Conservation (phyloP, 2,888 invertebrate genomes). For the Chamaedrilus cognettii region DNA sequence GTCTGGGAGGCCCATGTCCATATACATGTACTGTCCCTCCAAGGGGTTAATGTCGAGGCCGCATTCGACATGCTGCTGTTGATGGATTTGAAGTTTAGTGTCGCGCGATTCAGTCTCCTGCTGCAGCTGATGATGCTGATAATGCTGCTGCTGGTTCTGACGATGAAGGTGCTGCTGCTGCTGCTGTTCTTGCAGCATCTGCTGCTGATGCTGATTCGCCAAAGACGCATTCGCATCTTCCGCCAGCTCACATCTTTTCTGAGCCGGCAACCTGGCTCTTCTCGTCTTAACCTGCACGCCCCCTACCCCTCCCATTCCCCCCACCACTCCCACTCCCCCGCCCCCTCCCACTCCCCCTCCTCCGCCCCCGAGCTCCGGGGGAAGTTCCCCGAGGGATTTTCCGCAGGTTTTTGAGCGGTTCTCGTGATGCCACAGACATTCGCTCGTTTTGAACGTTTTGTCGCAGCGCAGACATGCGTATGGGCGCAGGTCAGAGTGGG, state of each 20-base stretch:
- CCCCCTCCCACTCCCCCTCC: not conserved
- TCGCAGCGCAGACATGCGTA: constrained; percentile 38
- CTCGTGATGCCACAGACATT: constrained; percentile 42
- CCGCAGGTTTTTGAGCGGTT: constrained; percentile 40
- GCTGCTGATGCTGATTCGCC: not conserved
- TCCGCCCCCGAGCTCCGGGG: not conserved
- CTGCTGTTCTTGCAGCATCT: not conserved
- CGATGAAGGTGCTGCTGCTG: not conserved
- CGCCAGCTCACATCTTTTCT: no score
- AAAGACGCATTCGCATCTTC: not conserved
- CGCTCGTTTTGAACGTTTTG: constrained; percentile 41
- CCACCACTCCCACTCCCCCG: not conserved
- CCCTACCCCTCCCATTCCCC: not conserved
- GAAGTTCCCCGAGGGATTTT: constrained; percentile 9
- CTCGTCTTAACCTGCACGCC: not conserved
- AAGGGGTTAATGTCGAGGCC: not conserved
- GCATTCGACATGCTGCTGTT: not conserved
- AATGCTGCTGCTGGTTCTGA: not conserved
- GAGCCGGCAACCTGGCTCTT: not conserved
- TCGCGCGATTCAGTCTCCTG: not conserved
- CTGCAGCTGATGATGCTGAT: not conserved
- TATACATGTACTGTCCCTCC: not conserved
- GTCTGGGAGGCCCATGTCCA: not conserved
- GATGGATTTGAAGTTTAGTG: not conserved
- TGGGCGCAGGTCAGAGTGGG: constrained; percentile 40